phyloP scores from a whole-genome alignment of 2,797 vertebrate species.

The Chelonia mydas region DNA sequence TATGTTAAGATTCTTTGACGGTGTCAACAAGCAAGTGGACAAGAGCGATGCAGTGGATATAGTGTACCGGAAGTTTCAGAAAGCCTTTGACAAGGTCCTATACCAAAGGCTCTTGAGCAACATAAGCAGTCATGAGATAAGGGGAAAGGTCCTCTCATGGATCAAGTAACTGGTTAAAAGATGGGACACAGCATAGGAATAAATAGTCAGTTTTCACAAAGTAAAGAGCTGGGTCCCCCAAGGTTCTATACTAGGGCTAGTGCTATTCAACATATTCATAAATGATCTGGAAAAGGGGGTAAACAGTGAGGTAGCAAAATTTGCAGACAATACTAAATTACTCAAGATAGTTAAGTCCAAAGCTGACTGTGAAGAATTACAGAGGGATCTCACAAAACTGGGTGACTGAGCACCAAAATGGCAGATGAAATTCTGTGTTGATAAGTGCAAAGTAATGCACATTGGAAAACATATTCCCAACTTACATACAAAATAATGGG shows the following conservation, averaged over 20 bases:
- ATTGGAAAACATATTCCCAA: too few relatives aligned
- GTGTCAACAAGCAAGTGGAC: background rate
- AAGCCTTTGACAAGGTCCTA: background rate
- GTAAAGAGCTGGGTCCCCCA: background rate
- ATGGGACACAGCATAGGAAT: background rate
- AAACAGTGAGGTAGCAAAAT: background rate
- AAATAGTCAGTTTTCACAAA: background rate
- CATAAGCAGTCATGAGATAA: background rate
- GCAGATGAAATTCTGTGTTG: too few relatives aligned
- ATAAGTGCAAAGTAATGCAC: too few relatives aligned
- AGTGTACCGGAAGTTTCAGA: background rate
- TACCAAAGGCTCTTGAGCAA: background rate
- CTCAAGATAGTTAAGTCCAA: background rate
- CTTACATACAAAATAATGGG: too few relatives aligned
- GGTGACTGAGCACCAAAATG: too few relatives aligned
- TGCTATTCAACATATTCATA: background rate
- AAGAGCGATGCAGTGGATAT: background rate
- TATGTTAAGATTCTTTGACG: background rate
- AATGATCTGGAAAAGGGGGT: background rate
- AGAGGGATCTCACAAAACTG: too few relatives aligned
- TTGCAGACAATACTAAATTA: background rate
- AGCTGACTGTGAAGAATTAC: too few relatives aligned
- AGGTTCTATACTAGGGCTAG: background rate
- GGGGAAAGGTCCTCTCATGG: background rate
- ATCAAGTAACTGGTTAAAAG: background rate